Evolutionary conservation across 2,888 invertebrate species (phyloP), one percentile per base, ranked within the genome.

Genomic region (Vanessa cardui): DNA sequence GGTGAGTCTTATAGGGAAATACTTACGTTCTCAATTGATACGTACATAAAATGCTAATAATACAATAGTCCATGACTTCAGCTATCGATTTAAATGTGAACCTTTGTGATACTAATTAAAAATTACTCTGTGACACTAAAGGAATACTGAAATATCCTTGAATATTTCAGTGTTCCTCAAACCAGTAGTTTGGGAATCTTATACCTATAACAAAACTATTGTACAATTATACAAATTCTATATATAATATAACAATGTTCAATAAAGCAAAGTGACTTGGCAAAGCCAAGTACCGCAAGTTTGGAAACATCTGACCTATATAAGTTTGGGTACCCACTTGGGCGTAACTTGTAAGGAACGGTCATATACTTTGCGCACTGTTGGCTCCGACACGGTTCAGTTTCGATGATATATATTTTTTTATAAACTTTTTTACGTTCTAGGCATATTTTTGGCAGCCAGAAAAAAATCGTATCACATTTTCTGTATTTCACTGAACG

Each of bases 291-390:
- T 59, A 52, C 61, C 66, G 49, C 62, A 33, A 68, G 70, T 65
- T 65, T 46, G 62, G 62, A 66, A 65, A 58, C 68, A 60, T 56
- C 68, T 71, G 71, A 72, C 72, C 67, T 72, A 71, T 68, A 72
- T 68, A 71, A 69, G 47, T 73, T 72, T 47, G 47, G 26, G 47
- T 49, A 69, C 50, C 56, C 60, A 49, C 61, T 64, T 67, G 68
- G 64, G 44, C 66, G 65, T 31, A 58, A 63, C 65, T 66, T 59
- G 65, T 33, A 63, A 54, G 64, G 60, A 68, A 69, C 49, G 59
- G 52, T 52, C 46, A 45, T 15, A 39, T 58, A 9, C 49, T 39
- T 8, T 18, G 18, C 60, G 18, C 64, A 65, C 45, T 62, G 58
- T 39, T 18, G 63, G 39, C n/a, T 31, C 31, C 33, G 33, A n/a